Evolutionary conservation across 2,113 vertebrate species (phyloP).

Genomic region (Pseudopipra pipra): DNA sequence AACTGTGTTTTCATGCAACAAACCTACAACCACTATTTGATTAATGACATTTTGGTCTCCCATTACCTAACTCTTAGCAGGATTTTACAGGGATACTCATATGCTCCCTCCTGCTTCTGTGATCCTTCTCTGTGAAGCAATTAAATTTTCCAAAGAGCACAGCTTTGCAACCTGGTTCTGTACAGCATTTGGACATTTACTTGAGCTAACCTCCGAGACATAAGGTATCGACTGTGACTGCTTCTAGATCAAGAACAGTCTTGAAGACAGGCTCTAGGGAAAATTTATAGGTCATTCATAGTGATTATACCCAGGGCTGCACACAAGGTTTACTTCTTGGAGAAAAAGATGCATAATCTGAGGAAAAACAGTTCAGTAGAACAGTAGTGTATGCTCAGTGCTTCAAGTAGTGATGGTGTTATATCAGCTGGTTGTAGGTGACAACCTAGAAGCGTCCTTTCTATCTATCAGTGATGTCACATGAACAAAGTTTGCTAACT

Average conservation of each 20-base stretch:
- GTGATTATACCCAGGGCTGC: background rate
- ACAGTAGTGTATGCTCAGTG: background rate
- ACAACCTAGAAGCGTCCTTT: background rate
- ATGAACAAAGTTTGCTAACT: background rate
- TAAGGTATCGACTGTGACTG: background rate
- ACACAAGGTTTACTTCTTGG: background rate
- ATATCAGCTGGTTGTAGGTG: too few species aligned
- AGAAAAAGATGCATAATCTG: background rate
- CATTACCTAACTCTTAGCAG: background rate
- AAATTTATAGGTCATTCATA: background rate
- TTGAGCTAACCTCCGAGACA: background rate
- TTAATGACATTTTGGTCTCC: background rate
- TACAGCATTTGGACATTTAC: background rate
- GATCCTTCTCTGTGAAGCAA: background rate
- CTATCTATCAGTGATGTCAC: background rate
- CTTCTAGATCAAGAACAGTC: background rate
- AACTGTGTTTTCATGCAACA: background rate
- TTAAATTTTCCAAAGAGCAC: background rate
- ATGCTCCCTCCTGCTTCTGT: background rate
- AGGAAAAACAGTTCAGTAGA: background rate
- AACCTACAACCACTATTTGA: background rate
- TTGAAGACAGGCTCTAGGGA: background rate
- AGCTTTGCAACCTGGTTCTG: background rate
- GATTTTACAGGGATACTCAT: background rate
- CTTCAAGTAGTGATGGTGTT: background rate